Conservation (phyloP, 2,797 vertebrate species). For the Myotis planiceps region DNA sequence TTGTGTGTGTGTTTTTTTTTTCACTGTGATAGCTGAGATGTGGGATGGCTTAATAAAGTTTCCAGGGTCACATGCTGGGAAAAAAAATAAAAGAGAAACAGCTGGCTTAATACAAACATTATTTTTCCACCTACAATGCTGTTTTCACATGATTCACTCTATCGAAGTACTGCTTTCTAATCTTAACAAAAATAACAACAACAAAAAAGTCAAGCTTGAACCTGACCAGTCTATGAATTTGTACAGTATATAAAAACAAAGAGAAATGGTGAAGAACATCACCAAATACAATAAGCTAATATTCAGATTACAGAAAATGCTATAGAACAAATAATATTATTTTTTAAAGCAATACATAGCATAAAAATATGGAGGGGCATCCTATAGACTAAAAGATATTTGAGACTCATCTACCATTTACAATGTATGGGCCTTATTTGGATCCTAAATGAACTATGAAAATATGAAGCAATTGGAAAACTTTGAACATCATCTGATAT, state of each 20-base stretch:
- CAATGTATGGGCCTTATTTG: not conserved
- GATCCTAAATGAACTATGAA: not conserved
- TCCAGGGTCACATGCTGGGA: not conserved
- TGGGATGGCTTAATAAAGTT: not conserved
- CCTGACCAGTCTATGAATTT: not conserved
- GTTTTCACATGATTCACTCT: not conserved
- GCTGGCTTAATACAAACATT: not conserved
- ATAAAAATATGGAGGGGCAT: not conserved
- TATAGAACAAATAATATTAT: not conserved
- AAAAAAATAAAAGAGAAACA: not conserved
- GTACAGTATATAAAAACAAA: not conserved
- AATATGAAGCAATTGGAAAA: not conserved
- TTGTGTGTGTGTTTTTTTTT: not conserved
- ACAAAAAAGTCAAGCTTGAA: not conserved
- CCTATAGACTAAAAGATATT: not conserved
- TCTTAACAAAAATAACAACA: not conserved
- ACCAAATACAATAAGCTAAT: not conserved
- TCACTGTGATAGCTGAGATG: not conserved
- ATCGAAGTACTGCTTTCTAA: not conserved
- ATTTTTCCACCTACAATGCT: not conserved
- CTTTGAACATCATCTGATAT: not conserved
- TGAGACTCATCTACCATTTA: not conserved
- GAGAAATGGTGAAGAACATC: not conserved
- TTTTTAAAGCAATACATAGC: not conserved
- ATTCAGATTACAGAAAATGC: not conserved